Evolutionary conservation across 2,113 vertebrate species (phyloP).

Genomic region (Takifugu bimaculatus): DNA sequence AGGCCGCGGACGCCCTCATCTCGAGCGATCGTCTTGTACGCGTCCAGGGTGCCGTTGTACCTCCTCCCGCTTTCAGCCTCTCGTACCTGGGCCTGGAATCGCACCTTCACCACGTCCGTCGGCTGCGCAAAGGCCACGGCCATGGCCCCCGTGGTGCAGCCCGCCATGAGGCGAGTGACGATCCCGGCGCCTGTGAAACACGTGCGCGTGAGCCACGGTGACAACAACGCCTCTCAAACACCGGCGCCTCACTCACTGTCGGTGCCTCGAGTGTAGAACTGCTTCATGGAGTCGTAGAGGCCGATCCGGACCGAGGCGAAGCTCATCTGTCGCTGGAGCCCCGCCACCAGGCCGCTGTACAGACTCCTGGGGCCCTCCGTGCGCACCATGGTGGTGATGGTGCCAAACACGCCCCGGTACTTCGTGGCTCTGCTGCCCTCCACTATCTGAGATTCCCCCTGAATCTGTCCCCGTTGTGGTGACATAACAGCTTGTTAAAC

Average conservation of each 20-base stretch:
- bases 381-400: slow-evolving; percentile 79
- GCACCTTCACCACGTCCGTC: slow-evolving; percentile 89
- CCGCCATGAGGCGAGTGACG: slow-evolving; percentile 79
- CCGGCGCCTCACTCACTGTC: slow-evolving; percentile 76
- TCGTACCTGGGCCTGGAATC: slow-evolving; percentile 82
- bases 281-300: slow-evolving; percentile 80
- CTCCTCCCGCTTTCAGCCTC: slow-evolving; percentile 64
- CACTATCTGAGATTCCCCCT: slow-evolving; percentile 73
- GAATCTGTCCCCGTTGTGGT: slow-evolving; percentile 69
- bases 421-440: slow-evolving; percentile 37
- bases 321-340: slow-evolving; percentile 83
- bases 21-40: slow-evolving; percentile 84
- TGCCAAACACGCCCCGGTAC: slow-evolving; percentile 79
- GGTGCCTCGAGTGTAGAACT: slow-evolving; percentile 82
- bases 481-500: neutral
- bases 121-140: slow-evolving; percentile 87
- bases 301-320: slow-evolving; percentile 80
- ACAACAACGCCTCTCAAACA: neutral
- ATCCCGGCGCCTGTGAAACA: slow-evolving; percentile 76
- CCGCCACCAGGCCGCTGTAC: slow-evolving; percentile 81
- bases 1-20: slow-evolving; percentile 84
- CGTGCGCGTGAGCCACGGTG: neutral
- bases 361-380: slow-evolving; percentile 77
- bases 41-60: slow-evolving; percentile 83
- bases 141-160: slow-evolving; percentile 85